Evolutionary conservation across 2,113 vertebrate genomes (phyloP).

Genomic region (Plotosus lineatus): DNA sequence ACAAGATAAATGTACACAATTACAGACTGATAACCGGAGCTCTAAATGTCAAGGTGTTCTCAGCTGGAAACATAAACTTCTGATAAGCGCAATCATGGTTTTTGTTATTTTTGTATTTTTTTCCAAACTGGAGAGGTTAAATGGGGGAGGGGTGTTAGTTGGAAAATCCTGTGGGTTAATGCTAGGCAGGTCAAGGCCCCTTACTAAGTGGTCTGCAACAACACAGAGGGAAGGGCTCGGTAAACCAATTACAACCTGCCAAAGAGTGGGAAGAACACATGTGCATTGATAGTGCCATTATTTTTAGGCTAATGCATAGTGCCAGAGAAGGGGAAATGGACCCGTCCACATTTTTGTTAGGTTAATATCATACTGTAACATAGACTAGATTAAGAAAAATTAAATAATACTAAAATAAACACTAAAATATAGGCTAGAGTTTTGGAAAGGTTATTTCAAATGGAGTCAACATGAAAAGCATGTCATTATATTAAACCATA

Average conservation of each 20-base stretch:
- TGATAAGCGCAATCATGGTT: constrained; percentile 65
- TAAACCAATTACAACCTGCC: constrained; percentile 65
- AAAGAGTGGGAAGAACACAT: constrained; percentile 56
- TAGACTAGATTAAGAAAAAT: not conserved
- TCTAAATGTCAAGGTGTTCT: constrained; percentile 69
- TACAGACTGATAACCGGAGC: constrained; percentile 61
- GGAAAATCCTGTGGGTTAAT: constrained; percentile 52
- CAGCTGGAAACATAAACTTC: constrained; percentile 63
- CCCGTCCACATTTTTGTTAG: not conserved
- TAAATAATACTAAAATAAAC: not conserved
- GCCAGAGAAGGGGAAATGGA: not conserved
- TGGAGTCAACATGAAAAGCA: not conserved
- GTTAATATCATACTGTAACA: not conserved
- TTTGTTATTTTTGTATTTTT: constrained; percentile 18
- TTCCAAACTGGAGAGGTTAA: constrained; percentile 50
- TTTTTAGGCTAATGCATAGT: constrained; percentile 13
- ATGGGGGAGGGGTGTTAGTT: constrained; percentile 11
- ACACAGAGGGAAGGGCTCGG: constrained; percentile 29
- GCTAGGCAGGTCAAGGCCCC: constrained; percentile 50
- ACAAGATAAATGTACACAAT: constrained; percentile 58
- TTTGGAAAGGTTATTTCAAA: not conserved
- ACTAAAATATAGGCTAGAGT: not conserved
- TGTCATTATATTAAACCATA: not conserved
- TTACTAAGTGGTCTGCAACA: not conserved
- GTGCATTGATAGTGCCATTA: constrained; percentile 57